phyloP scores from a whole-genome alignment of 2,888 invertebrate genomes.

The Pterobdella sp. region DNA sequence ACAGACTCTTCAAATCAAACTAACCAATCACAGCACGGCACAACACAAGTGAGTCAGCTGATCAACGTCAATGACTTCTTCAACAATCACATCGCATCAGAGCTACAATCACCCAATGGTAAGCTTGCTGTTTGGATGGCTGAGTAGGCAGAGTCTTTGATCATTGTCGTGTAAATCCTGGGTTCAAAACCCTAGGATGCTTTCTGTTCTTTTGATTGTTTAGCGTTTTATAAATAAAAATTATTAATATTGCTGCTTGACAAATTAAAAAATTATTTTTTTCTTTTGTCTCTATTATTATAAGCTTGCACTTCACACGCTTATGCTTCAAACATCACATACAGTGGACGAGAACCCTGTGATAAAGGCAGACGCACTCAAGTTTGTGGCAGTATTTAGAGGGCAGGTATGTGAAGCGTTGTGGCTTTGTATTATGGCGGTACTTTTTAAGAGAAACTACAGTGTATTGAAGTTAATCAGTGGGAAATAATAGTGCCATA shows the following conservation, averaged over 20 bases:
- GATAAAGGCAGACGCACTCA: conserved; percentile 88
- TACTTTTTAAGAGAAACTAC: not conserved
- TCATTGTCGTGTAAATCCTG: not conserved
- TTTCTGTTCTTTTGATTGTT: not conserved
- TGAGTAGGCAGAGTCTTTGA: too few relatives aligned
- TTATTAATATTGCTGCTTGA: not conserved
- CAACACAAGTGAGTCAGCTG: conserved; percentile 79
- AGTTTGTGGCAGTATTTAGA: conserved; percentile 91
- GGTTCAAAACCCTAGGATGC: not conserved
- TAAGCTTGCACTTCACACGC: not conserved
- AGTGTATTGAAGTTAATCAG: too few relatives aligned
- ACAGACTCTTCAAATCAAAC: not conserved
- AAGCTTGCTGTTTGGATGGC: conserved; percentile 30
- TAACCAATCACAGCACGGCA: conserved; percentile 60
- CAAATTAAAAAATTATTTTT: not conserved
- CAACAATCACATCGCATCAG: conserved; percentile 73
- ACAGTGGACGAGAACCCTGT: conserved; percentile 79
- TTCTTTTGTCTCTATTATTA: not conserved
- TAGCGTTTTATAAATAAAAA: not conserved
- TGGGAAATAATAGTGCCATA: too few relatives aligned
- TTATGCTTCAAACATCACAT: conserved; percentile 42
- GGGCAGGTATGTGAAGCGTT: conserved; percentile 57
- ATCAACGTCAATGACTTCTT: conserved; percentile 85
- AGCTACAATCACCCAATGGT: conserved; percentile 65
- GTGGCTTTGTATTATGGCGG: conserved; percentile 22